These are phyloP conservation scores for Bombus sibiricus DNA, from an alignment of 1,140 invertebrate genomes.

Conservation along the genomic window DNA sequence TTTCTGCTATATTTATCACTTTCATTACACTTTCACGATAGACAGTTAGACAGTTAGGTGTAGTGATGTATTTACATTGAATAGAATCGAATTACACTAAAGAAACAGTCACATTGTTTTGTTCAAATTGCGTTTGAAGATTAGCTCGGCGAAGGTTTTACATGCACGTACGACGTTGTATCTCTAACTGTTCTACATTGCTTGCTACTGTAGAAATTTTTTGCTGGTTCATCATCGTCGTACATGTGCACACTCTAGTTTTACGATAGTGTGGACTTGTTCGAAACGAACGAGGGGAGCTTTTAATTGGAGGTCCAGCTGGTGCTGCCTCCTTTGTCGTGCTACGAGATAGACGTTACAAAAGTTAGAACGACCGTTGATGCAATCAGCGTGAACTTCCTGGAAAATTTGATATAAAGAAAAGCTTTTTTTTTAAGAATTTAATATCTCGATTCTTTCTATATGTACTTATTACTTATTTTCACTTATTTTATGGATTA, in stretches of 20 bases:
- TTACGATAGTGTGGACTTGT: not conserved
- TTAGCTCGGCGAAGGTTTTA: not conserved
- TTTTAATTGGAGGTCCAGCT: conserved; percentile 24
- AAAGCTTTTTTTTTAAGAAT: not conserved
- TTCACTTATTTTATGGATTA: too few relatives aligned
- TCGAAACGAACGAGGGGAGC: not conserved
- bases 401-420: not conserved
- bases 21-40: not conserved
- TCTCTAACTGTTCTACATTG: not conserved
- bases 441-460: too few relatives aligned
- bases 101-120: not conserved
- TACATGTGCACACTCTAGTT: not conserved
- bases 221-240: conserved; percentile 3
- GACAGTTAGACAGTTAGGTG: too few relatives aligned
- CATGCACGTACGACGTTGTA: not conserved
- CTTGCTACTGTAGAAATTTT: not conserved
- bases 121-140: not conserved
- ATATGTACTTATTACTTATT: not conserved
- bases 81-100: not conserved
- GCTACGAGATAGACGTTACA: not conserved
- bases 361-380: not conserved
- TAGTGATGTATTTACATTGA: too few relatives aligned
- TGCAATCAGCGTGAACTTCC: not conserved
- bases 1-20: not conserved
- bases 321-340: conserved; percentile 35